Base-by-base conservation (phyloP, 1,140 invertebrate genomes). In the Rhizoglyphus robini region DNA sequence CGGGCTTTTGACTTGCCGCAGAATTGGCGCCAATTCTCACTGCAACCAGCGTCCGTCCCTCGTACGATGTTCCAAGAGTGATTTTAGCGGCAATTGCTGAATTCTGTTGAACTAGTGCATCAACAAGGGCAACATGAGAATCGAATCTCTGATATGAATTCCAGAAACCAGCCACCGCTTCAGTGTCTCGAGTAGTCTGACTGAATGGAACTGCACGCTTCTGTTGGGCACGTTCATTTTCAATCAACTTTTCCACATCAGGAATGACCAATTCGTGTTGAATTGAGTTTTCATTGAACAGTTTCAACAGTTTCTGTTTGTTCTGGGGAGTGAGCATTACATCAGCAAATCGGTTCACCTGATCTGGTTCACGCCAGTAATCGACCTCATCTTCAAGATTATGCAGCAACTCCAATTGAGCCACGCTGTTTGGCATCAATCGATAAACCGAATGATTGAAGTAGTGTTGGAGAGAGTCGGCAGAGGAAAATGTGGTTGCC, bases 221-320 rank as follows among this genome's bases (percentile, higher is more conserved):
- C 15, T 32, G 29, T 11, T 60, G 3, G 15, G n/a, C n/a, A n/a
- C 58, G 58, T 60, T 60, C 58, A 30, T 32, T 30, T 60, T 60
- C 15, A 1, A 60, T 27, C 5, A 54, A 85, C 84, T 80, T 84
- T 80, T 66, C 67, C 8, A 88, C 77, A 74, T 89, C 84, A 65
- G 82, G 80, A 72, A 87, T 84, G 38, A 88, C 72, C 0, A 88
- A 79, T 54, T 81, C 79, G 69, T 81, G 85, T 30, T 83, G 77
- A 13, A 88, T 82, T 34, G 79, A 79, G 62, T 80, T 79, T 4
- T 81, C 79, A 47, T 80, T 79, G 1, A 88, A 72, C 62, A 82
- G 82, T 32, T 82, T 79, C 71, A 83, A 83, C 15, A 60, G 8
- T 11, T 29, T 15, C 13, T 75, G 71, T 1, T 83, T 70, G 47